These are phyloP conservation scores for Calephelis virginiensis DNA, from an alignment of 1,140 invertebrate genomes.

Conservation along the genomic window DNA sequence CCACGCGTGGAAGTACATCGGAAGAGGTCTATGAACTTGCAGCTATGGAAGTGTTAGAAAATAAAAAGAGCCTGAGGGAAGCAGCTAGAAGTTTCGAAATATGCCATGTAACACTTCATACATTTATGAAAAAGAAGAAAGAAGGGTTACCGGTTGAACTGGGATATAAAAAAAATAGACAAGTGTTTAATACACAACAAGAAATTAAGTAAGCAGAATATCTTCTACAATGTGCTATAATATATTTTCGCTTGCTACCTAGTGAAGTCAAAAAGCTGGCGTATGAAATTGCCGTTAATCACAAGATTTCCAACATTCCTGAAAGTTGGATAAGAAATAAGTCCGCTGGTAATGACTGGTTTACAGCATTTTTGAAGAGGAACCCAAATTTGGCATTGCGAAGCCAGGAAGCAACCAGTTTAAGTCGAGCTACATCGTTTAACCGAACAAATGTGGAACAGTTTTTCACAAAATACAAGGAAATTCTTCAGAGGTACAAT, in stretches of 20 bases:
- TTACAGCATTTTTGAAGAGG: not conserved
- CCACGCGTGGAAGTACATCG: not conserved
- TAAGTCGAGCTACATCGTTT: conserved; percentile 20
- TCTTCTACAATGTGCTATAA: no score
- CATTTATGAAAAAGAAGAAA: not conserved
- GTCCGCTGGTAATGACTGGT: conserved; percentile 4
- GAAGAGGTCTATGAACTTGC: not conserved
- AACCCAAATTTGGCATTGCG: conserved; percentile 20
- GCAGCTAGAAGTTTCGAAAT: not conserved
- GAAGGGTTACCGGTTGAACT: not conserved
- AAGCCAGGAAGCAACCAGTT: conserved; percentile 22
- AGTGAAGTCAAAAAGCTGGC: conserved; percentile 8
- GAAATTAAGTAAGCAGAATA: no score
- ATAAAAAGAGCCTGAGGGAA: not conserved
- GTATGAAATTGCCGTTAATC: conserved; percentile 1
- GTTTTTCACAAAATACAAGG: conserved; percentile 19
- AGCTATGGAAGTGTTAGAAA: not conserved
- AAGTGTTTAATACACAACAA: not conserved
- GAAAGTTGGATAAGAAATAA: conserved; percentile 9
- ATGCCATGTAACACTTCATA: not conserved
- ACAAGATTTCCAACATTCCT: conserved; percentile 12
- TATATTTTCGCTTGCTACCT: not conserved
- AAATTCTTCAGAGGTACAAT: conserved; percentile 20
- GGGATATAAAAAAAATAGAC: not conserved
- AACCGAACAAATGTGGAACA: conserved; percentile 21